Percentiles rank a stretch among this genome's conserved stretches.
Evolutionary conservation across 2,888 invertebrate genomes (phyloP).

Genomic region (Kryphioiulus occultus): DNA sequence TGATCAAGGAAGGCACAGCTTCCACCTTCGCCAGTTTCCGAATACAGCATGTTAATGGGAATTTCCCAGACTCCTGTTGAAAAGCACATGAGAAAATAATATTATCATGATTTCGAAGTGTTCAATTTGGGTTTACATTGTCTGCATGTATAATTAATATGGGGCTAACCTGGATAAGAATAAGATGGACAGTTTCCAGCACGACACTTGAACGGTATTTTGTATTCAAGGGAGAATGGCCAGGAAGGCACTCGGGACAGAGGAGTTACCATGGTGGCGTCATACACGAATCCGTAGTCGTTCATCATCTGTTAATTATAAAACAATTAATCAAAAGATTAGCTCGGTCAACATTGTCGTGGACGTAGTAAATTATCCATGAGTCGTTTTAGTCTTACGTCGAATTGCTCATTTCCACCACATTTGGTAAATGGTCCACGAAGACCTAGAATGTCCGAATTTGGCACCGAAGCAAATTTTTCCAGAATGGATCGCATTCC

Average conservation of each 20-base stretch:
- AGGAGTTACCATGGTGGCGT: conserved; percentile 88
- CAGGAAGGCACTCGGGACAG: conserved; percentile 81
- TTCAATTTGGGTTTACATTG: not conserved
- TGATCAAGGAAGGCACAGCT: conserved; percentile 92
- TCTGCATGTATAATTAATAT: not conserved
- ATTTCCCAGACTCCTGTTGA: conserved; percentile 85
- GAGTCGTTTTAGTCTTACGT: conserved; percentile 66
- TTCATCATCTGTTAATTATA: conserved; percentile 74
- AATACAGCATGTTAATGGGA: conserved; percentile 87
- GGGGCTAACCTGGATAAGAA: conserved; percentile 78
- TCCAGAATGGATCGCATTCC: conserved; percentile 88
- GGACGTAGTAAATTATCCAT: not conserved
- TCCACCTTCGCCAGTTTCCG: conserved; percentile 87
- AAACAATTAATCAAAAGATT: not conserved
- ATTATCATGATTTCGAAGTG: not conserved
- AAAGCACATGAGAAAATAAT: not conserved
- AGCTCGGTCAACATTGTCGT: not conserved
- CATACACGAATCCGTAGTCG: conserved; percentile 91
- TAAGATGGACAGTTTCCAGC: conserved; percentile 89
- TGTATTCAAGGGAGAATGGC: conserved; percentile 94
- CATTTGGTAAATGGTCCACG: conserved; percentile 90
- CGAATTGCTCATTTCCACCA: conserved; percentile 90
- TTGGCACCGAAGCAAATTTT: conserved; percentile 81
- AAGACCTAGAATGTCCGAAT: conserved; percentile 83
- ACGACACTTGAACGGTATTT: conserved; percentile 91